Conservation (phyloP, 2,797 vertebrate genomes). For the Gallinago stenura region DNA sequence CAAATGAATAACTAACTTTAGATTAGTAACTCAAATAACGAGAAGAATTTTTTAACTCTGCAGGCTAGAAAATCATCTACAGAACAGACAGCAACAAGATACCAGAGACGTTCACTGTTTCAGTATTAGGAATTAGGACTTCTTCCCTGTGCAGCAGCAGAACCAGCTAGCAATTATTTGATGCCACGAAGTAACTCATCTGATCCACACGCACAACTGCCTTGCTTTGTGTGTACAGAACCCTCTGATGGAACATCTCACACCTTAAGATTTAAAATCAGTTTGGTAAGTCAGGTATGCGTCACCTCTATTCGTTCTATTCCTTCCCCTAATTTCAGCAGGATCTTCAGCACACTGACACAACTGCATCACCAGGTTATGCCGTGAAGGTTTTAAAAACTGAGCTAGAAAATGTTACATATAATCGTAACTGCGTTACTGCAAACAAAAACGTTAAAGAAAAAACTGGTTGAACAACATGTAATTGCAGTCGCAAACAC, state of each 20-base stretch:
- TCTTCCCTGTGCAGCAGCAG: not conserved
- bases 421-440: too few relatives aligned
- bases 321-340: not conserved
- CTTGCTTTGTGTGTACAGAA: rapidly evolving
- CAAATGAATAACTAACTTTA: not conserved
- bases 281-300: not conserved
- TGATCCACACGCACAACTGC: not conserved
- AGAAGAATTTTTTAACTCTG: not conserved
- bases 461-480: not conserved
- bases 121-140: not conserved
- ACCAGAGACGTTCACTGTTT: too few relatives aligned
- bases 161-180: not conserved
- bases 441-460: not conserved
- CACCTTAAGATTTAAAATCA: not conserved
- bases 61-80: not conserved
- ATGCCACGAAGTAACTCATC: not conserved
- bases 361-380: not conserved
- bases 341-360: not conserved
- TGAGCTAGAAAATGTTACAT: not conserved
- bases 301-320: not conserved
- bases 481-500: not conserved
- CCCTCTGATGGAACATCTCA: not conserved
- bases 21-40: not conserved
- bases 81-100: not conserved
- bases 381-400: not conserved